Percentiles rank a stretch among this genome's conserved stretches.
Conservation (phyloP, 2,797 vertebrate genomes). For the Hippoglossus hippoglossus region DNA sequence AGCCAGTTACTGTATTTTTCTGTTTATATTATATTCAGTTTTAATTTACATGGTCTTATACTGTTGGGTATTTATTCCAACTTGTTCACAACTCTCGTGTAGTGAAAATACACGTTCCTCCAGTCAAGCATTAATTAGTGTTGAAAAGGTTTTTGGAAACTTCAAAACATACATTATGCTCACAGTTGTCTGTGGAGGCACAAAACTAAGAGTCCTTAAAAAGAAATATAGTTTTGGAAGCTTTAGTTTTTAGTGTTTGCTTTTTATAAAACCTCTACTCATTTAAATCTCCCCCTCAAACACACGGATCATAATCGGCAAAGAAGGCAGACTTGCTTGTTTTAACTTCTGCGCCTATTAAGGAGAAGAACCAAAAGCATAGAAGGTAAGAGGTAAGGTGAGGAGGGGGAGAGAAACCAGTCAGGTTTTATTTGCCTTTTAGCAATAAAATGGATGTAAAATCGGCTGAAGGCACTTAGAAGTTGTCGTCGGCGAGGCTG, state of each 20-base stretch:
- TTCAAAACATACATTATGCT: background rate
- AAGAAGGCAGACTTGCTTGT: slow-evolving; percentile 3
- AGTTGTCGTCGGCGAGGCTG: slow-evolving; percentile 48
- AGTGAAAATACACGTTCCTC: background rate
- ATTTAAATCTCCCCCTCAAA: slow-evolving; percentile 16
- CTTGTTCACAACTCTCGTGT: background rate
- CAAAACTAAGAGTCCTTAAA: background rate
- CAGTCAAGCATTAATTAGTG: background rate
- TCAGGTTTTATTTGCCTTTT: slow-evolving; percentile 57
- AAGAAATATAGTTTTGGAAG: background rate
- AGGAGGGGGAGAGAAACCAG: slow-evolving; percentile 41
- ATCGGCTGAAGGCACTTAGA: slow-evolving; percentile 58
- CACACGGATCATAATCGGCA: background rate
- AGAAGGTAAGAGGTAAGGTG: slow-evolving; percentile 22
- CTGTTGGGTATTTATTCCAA: background rate
- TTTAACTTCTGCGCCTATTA: slow-evolving; percentile 21
- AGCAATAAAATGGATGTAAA: slow-evolving; percentile 63
- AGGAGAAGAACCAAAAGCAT: slow-evolving; percentile 20
- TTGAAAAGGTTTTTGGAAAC: background rate
- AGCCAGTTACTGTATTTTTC: background rate
- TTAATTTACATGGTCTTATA: background rate
- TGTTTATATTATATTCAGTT: background rate
- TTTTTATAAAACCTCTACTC: slow-evolving; percentile 13
- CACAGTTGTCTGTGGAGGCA: background rate
- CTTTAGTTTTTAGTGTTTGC: background rate